Evolutionary conservation across 2,113 vertebrate species (phyloP).

Genomic region (Aegypius monachus): DNA sequence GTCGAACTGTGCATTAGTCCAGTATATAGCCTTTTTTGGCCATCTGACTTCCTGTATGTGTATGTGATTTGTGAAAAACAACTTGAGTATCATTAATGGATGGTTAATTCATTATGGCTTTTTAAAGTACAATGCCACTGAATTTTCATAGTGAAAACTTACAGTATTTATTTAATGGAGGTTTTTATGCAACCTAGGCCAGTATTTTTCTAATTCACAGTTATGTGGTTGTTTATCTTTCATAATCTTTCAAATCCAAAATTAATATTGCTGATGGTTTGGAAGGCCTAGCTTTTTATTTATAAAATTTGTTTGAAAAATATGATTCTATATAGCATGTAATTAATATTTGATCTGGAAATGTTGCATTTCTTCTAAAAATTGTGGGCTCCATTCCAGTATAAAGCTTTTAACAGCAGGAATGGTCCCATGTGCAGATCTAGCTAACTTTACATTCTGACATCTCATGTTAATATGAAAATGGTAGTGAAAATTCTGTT

Average conservation of each 20-base stretch:
- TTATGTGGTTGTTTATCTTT: conserved; percentile 64
- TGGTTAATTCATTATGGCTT: conserved; percentile 54
- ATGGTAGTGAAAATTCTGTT: conserved; percentile 44
- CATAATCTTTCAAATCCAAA: conserved; percentile 54
- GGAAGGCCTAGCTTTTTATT: conserved; percentile 54
- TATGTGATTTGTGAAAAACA: conserved; percentile 67
- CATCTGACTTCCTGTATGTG: conserved; percentile 32
- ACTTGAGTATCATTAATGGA: conserved; percentile 24
- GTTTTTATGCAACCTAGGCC: conserved; percentile 75
- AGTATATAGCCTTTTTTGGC: neutral
- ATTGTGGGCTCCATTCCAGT: neutral
- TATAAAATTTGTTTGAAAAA: conserved; percentile 49
- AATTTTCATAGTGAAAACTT: conserved; percentile 74
- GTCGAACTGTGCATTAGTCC: conserved; percentile 5
- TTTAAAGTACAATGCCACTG: conserved; percentile 62
- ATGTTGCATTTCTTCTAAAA: conserved; percentile 46
- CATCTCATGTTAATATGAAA: conserved; percentile 15
- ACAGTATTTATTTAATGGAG: conserved; percentile 70
- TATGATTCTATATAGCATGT: conserved; percentile 51
- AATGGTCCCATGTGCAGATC: conserved; percentile 31
- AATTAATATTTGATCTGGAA: conserved; percentile 56
- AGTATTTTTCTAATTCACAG: conserved; percentile 79
- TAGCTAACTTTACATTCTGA: neutral
- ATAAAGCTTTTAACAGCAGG: conserved; percentile 51
- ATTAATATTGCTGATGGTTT: conserved; percentile 51